Percentiles rank a stretch among this genome's conserved stretches.
phyloP scores from a whole-genome alignment of 2,888 invertebrate species.

The Mycalesis mineus region DNA sequence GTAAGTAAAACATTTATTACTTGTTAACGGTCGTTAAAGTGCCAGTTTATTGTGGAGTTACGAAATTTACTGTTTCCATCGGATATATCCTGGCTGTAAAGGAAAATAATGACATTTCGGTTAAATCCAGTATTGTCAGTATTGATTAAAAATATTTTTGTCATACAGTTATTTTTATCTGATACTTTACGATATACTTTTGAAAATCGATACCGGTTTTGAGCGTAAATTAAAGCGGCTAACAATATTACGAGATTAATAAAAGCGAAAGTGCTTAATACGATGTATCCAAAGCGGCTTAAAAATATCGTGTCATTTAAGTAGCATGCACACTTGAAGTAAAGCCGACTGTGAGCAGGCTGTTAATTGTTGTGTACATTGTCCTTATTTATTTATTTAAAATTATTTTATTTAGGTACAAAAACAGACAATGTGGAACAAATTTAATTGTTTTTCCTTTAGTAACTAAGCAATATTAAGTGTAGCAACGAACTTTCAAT shows the following conservation, averaged over 20 bases:
- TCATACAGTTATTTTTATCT: neutral
- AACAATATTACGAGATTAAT: neutral
- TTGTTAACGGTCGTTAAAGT: conserved; percentile 1
- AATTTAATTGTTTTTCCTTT: no score
- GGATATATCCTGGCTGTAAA: neutral
- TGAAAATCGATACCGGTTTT: neutral
- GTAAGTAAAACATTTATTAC: conserved; percentile 6
- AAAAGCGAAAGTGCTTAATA: neutral
- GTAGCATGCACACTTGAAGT: neutral
- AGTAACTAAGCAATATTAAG: no score
- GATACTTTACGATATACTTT: neutral
- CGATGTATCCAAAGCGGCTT: neutral
- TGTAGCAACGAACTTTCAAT: no score
- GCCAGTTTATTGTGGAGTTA: neutral
- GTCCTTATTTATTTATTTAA: no score
- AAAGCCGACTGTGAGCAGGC: no score
- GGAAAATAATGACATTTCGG: neutral
- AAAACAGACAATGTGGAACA: no score
- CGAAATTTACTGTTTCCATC: neutral
- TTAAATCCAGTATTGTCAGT: neutral
- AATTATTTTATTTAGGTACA: no score
- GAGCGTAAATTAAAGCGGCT: conserved; percentile 2
- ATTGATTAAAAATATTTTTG: neutral
- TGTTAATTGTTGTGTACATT: no score
- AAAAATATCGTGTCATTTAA: neutral